Conservation (phyloP, 1,140 invertebrate genomes). For the Mamestra configurata region DNA sequence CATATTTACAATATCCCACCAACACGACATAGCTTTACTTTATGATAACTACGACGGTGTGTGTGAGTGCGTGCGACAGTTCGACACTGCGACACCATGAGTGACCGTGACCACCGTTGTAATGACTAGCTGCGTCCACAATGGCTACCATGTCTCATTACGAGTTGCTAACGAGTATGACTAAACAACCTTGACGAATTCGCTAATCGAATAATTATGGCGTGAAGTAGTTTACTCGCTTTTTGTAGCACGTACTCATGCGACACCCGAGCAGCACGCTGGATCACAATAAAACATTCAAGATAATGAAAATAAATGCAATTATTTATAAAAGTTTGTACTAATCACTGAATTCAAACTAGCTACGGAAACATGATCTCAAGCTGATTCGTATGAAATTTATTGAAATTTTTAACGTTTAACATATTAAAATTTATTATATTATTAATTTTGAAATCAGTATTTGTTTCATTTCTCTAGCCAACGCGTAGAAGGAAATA, state of each 20-base stretch:
- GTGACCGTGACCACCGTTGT: neutral
- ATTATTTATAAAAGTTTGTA: conserved; percentile 10
- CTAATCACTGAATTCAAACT: conserved; percentile 27
- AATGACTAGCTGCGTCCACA: neutral
- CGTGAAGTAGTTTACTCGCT: neutral
- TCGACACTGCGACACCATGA: neutral
- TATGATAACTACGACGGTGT: neutral
- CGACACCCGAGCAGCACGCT: conserved; percentile 1
- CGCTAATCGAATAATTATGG: conserved; percentile 7
- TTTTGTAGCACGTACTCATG: conserved; percentile 2
- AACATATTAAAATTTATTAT: conserved; percentile 70
- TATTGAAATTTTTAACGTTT: conserved; percentile 72
- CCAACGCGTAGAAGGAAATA: neutral
- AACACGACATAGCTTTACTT: conserved; percentile 36
- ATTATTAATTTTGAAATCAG: conserved; percentile 69
- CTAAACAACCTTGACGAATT: conserved; percentile 9
- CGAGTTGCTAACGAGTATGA: neutral
- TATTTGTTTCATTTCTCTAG: conserved; percentile 59
- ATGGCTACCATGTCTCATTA: conserved; percentile 1
- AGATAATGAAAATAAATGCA: conserved; percentile 18
- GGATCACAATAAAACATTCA: conserved; percentile 13
- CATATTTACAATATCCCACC: conserved; percentile 42
- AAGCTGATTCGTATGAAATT: conserved; percentile 61
- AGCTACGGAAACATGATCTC: conserved; percentile 61
- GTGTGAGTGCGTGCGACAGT: neutral